Evolutionary conservation across 2,888 invertebrate species (phyloP).

Genomic region (Dascillus cervinus): DNA sequence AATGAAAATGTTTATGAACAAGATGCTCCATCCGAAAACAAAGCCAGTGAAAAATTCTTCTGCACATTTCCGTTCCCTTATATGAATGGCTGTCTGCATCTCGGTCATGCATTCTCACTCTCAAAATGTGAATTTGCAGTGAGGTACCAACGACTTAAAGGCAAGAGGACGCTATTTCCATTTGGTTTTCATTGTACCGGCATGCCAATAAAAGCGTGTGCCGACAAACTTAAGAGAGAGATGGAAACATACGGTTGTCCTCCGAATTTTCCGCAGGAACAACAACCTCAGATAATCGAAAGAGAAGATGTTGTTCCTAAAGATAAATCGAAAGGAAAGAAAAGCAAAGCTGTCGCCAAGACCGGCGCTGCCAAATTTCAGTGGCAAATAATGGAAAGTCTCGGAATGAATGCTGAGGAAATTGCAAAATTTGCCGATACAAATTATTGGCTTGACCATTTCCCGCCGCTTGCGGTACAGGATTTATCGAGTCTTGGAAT

Average conservation of each 20-base stretch:
- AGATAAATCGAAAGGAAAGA: slow-evolving; percentile 90
- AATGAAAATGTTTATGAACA: slow-evolving; percentile 69
- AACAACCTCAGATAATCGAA: slow-evolving; percentile 41
- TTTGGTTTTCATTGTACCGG: slow-evolving; percentile 99
- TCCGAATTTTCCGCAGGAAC: slow-evolving; percentile 72
- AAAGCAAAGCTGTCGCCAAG: slow-evolving; percentile 93
- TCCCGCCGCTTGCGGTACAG: slow-evolving; percentile 80
- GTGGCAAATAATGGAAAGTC: slow-evolving; percentile 97
- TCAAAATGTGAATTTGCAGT: slow-evolving; percentile 97
- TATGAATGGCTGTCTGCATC: slow-evolving; percentile 97
- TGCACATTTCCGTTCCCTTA: slow-evolving; percentile 98
- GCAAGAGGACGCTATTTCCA: slow-evolving; percentile 87
- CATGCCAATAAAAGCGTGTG: slow-evolving; percentile 99
- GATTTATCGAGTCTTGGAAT: slow-evolving; percentile 87
- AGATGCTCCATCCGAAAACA: slow-evolving; percentile 63
- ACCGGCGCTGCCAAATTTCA: slow-evolving; percentile 84
- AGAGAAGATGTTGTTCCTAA: slow-evolving; percentile 54
- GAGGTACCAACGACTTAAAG: slow-evolving; percentile 86
- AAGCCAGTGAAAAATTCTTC: slow-evolving; percentile 72
- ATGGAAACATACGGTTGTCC: slow-evolving; percentile 88
- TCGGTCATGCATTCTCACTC: slow-evolving; percentile 95
- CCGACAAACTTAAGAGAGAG: slow-evolving; percentile 93
- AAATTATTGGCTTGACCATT: slow-evolving; percentile 91
- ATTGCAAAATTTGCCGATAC: slow-evolving; percentile 88
- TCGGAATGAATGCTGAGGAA: slow-evolving; percentile 86